Conservation (phyloP, 1,140 invertebrate genomes). For the Drosophila santomea region DNA sequence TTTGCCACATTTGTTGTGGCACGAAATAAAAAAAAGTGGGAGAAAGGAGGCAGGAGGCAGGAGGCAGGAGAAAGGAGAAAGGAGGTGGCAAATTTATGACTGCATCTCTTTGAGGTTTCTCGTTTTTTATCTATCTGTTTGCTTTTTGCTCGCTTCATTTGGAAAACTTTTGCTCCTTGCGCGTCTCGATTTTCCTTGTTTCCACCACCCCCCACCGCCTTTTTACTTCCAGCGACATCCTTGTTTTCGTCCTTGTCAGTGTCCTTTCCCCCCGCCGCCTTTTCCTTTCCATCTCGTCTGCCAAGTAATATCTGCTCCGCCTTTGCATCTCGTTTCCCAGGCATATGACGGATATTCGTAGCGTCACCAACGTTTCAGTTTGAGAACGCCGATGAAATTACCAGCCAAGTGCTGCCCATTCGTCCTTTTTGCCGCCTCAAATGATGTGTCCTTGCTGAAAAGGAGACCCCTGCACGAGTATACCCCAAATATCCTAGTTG, state of each 20-base stretch:
- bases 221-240: slow-evolving; percentile 1
- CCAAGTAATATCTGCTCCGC: not conserved
- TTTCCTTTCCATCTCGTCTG: too few relatives aligned
- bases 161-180: slow-evolving; percentile 6
- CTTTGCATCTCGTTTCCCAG: slow-evolving; percentile 1
- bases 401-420: not conserved
- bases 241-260: slow-evolving; percentile 6
- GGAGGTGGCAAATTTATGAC: slow-evolving; percentile 40
- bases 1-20: slow-evolving; percentile 25
- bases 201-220: too few relatives aligned
- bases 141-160: slow-evolving; percentile 43
- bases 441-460: not conserved
- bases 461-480: too few relatives aligned
- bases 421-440: not conserved
- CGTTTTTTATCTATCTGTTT: slow-evolving; percentile 35
- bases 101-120: slow-evolving; percentile 46
- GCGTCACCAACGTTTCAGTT: not conserved
- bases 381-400: slow-evolving; percentile 1
- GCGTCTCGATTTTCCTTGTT: slow-evolving; percentile 3
- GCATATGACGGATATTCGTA: slow-evolving; percentile 6
- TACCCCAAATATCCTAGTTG: too few relatives aligned
- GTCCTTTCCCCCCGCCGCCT: not conserved
- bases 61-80: not conserved
- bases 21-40: too few relatives aligned
- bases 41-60: not conserved